Percentiles rank a stretch among this genome's conserved stretches.
These are phyloP conservation scores for Australoheros facetus DNA, from an alignment of 2,797 vertebrate genomes.

Conservation along the genomic window DNA sequence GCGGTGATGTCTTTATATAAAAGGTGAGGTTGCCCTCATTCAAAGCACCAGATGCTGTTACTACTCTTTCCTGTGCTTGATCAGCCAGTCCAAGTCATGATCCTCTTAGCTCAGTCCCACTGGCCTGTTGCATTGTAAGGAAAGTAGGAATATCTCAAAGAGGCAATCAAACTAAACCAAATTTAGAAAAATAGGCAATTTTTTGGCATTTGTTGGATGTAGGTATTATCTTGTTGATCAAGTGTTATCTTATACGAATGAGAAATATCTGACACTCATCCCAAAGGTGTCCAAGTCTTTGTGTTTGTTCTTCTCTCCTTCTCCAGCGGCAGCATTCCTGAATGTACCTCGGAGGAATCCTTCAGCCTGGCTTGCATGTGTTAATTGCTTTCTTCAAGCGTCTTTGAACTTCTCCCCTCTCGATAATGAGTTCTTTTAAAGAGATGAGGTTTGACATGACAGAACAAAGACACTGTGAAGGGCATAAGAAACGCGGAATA, in stretches of 20 bases:
- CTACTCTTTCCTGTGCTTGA: not conserved
- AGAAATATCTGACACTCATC: constrained; percentile 19
- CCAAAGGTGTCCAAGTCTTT: constrained; percentile 5
- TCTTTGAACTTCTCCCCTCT: constrained; percentile 71
- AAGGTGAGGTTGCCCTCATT: not conserved
- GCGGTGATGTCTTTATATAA: not conserved
- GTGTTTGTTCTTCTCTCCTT: constrained; percentile 40
- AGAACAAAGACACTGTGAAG: constrained; percentile 67
- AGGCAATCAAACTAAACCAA: not conserved
- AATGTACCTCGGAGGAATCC: constrained; percentile 60
- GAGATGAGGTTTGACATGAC: constrained; percentile 70
- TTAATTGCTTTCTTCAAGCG: constrained; percentile 74
- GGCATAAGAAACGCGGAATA: constrained; percentile 48
- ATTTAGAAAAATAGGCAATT: not conserved
- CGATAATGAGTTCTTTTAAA: constrained; percentile 73
- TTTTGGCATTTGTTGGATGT: not conserved
- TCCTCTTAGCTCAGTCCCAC: not conserved
- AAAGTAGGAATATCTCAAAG: not conserved
- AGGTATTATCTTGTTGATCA: not conserved
- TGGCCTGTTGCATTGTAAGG: not conserved
- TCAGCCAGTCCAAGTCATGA: not conserved
- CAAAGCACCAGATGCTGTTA: not conserved
- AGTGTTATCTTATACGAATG: not conserved
- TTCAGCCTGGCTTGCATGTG: constrained; percentile 52
- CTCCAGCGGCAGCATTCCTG: constrained; percentile 32